A percentile compares a stretch with the other conserved stretches of the same genome.
These are phyloP conservation scores for Leptatherina wallacei DNA, from an alignment of 2,797 vertebrate genomes.

Conservation along the genomic window DNA sequence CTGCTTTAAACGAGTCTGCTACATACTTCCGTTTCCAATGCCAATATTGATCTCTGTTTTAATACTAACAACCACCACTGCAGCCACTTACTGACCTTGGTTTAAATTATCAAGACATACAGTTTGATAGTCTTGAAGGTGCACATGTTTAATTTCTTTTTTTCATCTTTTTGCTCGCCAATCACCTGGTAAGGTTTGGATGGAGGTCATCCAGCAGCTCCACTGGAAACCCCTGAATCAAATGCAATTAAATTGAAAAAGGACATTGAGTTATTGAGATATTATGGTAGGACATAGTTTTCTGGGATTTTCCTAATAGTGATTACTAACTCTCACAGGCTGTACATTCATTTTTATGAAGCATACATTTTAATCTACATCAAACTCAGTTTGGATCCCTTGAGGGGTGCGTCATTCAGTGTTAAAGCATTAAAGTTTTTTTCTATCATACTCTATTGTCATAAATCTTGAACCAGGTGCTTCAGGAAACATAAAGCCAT, in stretches of 20 bases:
- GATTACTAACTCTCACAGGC: neutral
- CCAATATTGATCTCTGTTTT: neutral
- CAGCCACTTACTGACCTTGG: neutral
- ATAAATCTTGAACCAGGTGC: slow-evolving; percentile 1
- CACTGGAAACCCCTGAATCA: slow-evolving; percentile 15
- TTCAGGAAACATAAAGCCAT: slow-evolving; percentile 9
- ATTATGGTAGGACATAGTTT: neutral
- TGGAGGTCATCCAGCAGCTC: slow-evolving; percentile 24
- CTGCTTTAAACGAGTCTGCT: neutral
- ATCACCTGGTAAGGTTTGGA: slow-evolving; percentile 8
- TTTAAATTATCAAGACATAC: neutral
- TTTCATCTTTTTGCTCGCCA: neutral
- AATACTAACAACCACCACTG: neutral
- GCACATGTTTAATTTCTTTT: neutral
- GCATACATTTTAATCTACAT: slow-evolving; percentile 10
- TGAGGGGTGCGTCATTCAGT: slow-evolving; percentile 10
- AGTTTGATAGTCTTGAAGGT: neutral
- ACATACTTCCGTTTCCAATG: neutral
- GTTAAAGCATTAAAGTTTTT: neutral
- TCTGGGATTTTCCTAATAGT: neutral
- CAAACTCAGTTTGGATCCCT: slow-evolving; percentile 8
- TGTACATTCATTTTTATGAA: neutral
- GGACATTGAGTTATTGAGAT: no score
- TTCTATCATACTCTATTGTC: neutral
- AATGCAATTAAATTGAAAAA: no score